Evolutionary conservation across 2,888 invertebrate genomes (phyloP).

Genomic region (Dynastes hyllus): DNA sequence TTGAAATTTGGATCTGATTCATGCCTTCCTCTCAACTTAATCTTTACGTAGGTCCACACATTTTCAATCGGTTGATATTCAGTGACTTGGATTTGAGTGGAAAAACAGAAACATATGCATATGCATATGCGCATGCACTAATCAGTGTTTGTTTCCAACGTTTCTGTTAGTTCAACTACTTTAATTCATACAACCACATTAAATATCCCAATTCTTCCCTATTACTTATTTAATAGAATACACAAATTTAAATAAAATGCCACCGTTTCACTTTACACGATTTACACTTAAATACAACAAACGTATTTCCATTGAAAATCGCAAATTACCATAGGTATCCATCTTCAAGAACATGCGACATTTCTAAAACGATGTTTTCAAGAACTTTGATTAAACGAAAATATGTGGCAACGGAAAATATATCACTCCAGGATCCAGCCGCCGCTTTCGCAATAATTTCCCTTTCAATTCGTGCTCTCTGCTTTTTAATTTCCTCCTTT

Average conservation of each 20-base stretch:
- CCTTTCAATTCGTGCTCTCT: constrained; percentile 43
- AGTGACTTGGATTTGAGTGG: not conserved
- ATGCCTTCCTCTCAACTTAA: too few species aligned
- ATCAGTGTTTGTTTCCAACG: not conserved
- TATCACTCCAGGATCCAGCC: constrained; percentile 23
- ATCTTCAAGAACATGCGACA: not conserved
- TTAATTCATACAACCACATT: not conserved
- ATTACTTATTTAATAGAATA: not conserved
- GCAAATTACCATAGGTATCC: constrained; percentile 22
- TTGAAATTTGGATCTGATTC: too few species aligned
- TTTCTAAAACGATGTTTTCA: constrained; percentile 28
- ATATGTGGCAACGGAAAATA: constrained; percentile 39
- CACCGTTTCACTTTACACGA: too few species aligned
- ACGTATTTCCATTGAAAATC: constrained; percentile 13
- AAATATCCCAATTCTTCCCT: not conserved
- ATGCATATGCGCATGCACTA: not conserved
- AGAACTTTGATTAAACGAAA: constrained; percentile 42
- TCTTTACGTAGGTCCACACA: too few species aligned
- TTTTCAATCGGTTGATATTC: not conserved
- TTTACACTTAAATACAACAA: constrained; percentile 10
- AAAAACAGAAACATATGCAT: not conserved
- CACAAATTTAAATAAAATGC: not conserved
- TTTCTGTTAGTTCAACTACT: not conserved
- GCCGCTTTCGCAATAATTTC: constrained; percentile 42
- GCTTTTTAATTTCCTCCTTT: constrained; percentile 36